These are phyloP conservation scores for Caranx ignobilis DNA, from an alignment of 2,113 vertebrate genomes.

Conservation along the genomic window DNA sequence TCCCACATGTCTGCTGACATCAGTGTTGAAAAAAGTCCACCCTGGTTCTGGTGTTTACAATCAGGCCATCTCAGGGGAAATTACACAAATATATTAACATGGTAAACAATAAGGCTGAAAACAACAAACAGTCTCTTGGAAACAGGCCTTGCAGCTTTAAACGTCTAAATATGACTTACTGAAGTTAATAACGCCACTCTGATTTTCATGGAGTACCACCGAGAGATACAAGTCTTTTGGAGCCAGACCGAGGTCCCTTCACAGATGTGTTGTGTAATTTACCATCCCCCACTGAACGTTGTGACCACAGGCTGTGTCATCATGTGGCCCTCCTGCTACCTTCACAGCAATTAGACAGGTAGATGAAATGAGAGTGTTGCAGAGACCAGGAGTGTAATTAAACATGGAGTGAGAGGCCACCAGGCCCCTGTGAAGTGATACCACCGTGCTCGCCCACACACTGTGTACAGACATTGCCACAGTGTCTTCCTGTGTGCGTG, in stretches of 20 bases:
- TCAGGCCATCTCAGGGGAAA: neutral
- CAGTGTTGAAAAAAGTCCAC: neutral
- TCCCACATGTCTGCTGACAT: neutral
- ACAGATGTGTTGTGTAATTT: slow-evolving; percentile 64
- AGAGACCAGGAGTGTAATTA: slow-evolving; percentile 76
- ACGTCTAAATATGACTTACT: slow-evolving; percentile 48
- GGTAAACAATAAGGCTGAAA: slow-evolving; percentile 6
- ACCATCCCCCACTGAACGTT: slow-evolving; percentile 45
- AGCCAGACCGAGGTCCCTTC: slow-evolving; percentile 31
- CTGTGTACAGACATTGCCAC: neutral
- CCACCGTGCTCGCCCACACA: neutral
- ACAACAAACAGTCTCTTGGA: slow-evolving; percentile 5
- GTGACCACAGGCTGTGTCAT: slow-evolving; percentile 67
- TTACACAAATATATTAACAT: neutral
- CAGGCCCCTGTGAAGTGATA: slow-evolving; percentile 45
- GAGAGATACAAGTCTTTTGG: slow-evolving; percentile 23
- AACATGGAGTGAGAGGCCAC: slow-evolving; percentile 64
- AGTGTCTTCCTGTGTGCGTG: neutral
- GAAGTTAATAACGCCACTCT: slow-evolving; percentile 39
- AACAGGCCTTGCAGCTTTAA: slow-evolving; percentile 37
- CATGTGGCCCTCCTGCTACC: slow-evolving; percentile 48
- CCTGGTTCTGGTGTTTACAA: neutral
- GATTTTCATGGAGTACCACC: slow-evolving; percentile 35
- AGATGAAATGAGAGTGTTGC: slow-evolving; percentile 70
- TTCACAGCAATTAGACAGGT: slow-evolving; percentile 72